A percentile compares a stretch with the other conserved stretches of the same genome.
phyloP scores from a whole-genome alignment of 1,140 invertebrate species.

The Drosophila pseudoobscura region DNA sequence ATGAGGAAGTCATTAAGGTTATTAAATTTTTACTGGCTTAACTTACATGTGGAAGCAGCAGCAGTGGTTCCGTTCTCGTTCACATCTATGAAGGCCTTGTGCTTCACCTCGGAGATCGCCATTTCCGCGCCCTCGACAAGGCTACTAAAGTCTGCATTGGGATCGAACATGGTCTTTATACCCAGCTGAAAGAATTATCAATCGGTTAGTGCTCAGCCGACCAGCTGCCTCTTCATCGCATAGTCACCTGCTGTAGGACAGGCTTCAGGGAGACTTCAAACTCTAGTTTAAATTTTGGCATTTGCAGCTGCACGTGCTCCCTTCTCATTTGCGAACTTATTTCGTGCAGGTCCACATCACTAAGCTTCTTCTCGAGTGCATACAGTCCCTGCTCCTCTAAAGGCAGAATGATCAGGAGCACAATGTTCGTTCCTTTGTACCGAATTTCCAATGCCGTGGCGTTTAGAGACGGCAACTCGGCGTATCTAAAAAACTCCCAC shows the following conservation, averaged over 20 bases:
- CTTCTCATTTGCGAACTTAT: conserved; percentile 59
- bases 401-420: conserved; percentile 86
- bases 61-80: conserved; percentile 85
- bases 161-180: conserved; percentile 85
- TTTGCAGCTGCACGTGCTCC: conserved; percentile 80
- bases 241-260: conserved; percentile 84
- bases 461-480: conserved; percentile 45
- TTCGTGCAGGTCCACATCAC: conserved; percentile 62
- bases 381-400: conserved; percentile 83
- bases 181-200: conserved; percentile 63
- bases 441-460: conserved; percentile 56
- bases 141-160: conserved; percentile 85
- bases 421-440: conserved; percentile 84
- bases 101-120: conserved; percentile 84
- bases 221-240: not conserved
- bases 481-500: conserved; percentile 57
- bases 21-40: too few relatives aligned
- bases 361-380: conserved; percentile 83
- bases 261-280: conserved; percentile 84
- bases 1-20: not conserved
- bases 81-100: conserved; percentile 85
- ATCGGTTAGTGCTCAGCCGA: not conserved
- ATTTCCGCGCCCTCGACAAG: conserved; percentile 84
- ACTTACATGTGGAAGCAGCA: conserved; percentile 69
- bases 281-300: conserved; percentile 87